A percentile compares a stretch with the other conserved stretches of the same genome.
phyloP scores from a whole-genome alignment of 2,888 invertebrate species.

The Napeogenes sylphis region DNA sequence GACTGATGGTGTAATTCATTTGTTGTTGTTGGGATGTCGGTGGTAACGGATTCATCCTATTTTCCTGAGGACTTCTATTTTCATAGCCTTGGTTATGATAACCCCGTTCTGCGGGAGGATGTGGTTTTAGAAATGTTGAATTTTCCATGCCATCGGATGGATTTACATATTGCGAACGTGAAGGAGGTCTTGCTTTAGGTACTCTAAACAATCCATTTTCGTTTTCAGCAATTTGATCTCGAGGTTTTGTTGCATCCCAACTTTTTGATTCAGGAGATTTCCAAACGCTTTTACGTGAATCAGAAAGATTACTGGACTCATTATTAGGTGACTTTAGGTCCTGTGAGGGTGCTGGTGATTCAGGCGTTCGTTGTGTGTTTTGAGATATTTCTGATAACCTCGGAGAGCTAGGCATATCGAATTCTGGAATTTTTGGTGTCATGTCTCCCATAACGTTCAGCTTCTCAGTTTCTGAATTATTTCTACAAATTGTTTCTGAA shows the following conservation, averaged over 20 bases:
- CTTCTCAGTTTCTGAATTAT: constrained; percentile 51
- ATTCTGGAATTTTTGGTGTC: constrained; percentile 61
- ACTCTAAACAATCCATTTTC: constrained; percentile 80
- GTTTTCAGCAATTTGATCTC: constrained; percentile 58
- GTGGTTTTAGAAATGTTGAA: constrained; percentile 80
- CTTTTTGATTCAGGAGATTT: constrained; percentile 69
- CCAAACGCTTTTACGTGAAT: constrained; percentile 65
- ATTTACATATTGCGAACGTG: constrained; percentile 74
- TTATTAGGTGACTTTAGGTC: constrained; percentile 66
- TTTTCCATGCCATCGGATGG: constrained; percentile 68
- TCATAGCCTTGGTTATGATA: constrained; percentile 65
- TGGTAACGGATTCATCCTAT: constrained; percentile 45
- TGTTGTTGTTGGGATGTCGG: constrained; percentile 57
- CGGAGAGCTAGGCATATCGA: constrained; percentile 69
- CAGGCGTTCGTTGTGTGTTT: constrained; percentile 63
- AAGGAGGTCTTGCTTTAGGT: constrained; percentile 81
- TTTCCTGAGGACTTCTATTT: constrained; percentile 66
- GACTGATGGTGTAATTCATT: constrained; percentile 66
- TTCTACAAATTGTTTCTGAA: constrained; percentile 58
- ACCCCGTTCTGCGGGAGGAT: constrained; percentile 76
- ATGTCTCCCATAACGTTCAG: constrained; percentile 51
- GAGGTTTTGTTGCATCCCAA: constrained; percentile 66
- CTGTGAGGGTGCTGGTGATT: constrained; percentile 61
- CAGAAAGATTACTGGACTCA: constrained; percentile 48
- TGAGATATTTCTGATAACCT: constrained; percentile 67